Conservation (phyloP, 2,888 invertebrate species). For the Eumerus sabulonum region DNA sequence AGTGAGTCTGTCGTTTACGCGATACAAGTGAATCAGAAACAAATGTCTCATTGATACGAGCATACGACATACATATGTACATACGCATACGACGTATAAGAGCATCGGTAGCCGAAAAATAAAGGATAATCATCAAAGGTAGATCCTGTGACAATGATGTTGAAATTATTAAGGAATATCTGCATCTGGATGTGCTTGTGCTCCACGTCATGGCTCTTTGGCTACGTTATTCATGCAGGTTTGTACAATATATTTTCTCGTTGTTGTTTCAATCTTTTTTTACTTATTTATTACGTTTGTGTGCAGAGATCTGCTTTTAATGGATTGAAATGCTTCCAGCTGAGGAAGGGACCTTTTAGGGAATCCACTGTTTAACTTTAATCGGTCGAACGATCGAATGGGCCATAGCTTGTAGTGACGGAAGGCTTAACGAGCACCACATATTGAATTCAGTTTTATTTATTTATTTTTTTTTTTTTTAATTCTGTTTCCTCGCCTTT, state of each 20-base stretch:
- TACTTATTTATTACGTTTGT: constrained; percentile 45
- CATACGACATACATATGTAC: constrained; percentile 33
- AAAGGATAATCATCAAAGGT: constrained; percentile 31
- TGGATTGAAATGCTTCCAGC: constrained; percentile 38
- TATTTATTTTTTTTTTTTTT: constrained; percentile 6
- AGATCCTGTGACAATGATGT: constrained; percentile 30
- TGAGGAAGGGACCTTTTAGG: background rate
- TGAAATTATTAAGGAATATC: constrained; percentile 61
- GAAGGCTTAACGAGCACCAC: constrained; percentile 39
- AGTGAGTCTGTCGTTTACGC: constrained; percentile 33
- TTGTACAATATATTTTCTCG: constrained; percentile 23
- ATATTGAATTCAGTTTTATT: constrained; percentile 32
- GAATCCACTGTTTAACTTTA: constrained; percentile 47
- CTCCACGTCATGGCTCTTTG: constrained; percentile 59
- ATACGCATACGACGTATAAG: constrained; percentile 20
- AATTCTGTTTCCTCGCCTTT: background rate
- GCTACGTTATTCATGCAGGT: constrained; percentile 59
- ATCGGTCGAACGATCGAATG: constrained; percentile 33
- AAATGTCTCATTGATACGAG: constrained; percentile 53
- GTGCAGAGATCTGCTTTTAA: constrained; percentile 32
- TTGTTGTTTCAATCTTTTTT: constrained; percentile 20
- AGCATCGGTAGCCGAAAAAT: constrained; percentile 4
- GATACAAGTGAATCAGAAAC: constrained; percentile 33
- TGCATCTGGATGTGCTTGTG: constrained; percentile 67
- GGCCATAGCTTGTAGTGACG: constrained; percentile 15